Percentiles rank a stretch among this genome's conserved stretches.
phyloP scores from a whole-genome alignment of 2,113 vertebrate species.

The Alethe diademata region DNA sequence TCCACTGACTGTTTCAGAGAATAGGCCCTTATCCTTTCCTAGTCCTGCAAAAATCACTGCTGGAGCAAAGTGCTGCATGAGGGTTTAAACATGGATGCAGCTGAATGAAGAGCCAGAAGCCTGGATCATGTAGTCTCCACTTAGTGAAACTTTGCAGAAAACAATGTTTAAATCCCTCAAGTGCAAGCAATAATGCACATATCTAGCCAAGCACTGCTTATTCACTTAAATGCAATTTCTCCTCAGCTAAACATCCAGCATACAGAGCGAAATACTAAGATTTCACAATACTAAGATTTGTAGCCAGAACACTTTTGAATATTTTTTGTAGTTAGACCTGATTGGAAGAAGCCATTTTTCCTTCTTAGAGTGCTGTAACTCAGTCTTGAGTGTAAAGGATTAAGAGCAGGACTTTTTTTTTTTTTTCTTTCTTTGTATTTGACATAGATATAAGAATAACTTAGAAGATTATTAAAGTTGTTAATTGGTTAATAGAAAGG shows the following conservation, averaged over 20 bases:
- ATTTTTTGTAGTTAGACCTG: not conserved
- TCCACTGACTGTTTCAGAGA: not conserved
- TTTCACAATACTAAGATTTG: not conserved
- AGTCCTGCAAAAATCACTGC: not conserved
- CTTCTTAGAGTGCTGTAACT: not conserved
- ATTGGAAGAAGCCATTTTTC: not conserved
- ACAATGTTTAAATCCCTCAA: not conserved
- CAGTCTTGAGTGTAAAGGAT: not conserved
- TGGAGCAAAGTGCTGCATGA: not conserved
- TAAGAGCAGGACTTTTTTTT: not conserved
- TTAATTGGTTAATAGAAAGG: not conserved
- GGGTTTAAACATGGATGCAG: fast-evolving
- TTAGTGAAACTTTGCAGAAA: not conserved
- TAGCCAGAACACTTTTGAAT: not conserved
- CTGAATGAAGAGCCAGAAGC: not conserved
- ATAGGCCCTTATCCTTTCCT: not conserved
- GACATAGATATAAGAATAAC: not conserved
- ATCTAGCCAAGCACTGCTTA: not conserved
- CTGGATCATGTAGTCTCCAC: fast-evolving
- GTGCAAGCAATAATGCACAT: fast-evolving
- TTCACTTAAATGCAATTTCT: not conserved
- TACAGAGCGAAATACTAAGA: fast-evolving
- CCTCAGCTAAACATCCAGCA: not conserved
- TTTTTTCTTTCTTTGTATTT: not conserved
- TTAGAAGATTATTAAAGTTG: not conserved